These are phyloP conservation scores for Sweltsa coloradensis DNA, from an alignment of 1,140 invertebrate species.

Conservation along the genomic window DNA sequence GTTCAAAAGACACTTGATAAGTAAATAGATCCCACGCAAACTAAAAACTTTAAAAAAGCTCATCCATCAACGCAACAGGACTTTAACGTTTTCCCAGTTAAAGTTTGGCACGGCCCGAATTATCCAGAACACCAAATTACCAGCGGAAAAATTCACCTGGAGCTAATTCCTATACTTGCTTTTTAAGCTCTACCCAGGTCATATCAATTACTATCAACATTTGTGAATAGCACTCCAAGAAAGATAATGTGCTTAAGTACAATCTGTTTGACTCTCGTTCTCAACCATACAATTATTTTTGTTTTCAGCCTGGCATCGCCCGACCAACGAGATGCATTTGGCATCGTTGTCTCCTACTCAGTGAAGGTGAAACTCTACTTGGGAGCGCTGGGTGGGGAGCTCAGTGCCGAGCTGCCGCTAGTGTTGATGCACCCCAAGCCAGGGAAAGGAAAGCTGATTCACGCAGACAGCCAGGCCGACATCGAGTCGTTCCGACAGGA, in stretches of 20 bases:
- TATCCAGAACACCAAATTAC: no score
- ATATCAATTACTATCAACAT: background rate
- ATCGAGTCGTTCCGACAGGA: conserved; percentile 49
- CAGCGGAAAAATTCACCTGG: no score
- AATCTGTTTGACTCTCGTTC: background rate
- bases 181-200: no score
- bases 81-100: no score
- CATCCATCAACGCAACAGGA: no score
- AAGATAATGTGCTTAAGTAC: background rate
- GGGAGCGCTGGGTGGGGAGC: conserved; percentile 85
- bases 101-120: no score
- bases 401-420: conserved; percentile 91
- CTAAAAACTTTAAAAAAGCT: no score
- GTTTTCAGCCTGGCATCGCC: conserved; percentile 55
- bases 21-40: no score
- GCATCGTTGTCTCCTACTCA: conserved; percentile 79
- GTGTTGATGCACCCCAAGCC: conserved; percentile 93
- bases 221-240: background rate
- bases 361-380: conserved; percentile 92
- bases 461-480: conserved; percentile 48
- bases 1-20: no score
- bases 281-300: background rate
- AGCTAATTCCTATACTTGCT: no score
- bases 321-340: conserved; percentile 74
- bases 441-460: conserved; percentile 37